Evolutionary conservation across 2,888 invertebrate genomes (phyloP), one percentile per base, ranked within the genome.

Genomic region (Ormia ochracea): DNA sequence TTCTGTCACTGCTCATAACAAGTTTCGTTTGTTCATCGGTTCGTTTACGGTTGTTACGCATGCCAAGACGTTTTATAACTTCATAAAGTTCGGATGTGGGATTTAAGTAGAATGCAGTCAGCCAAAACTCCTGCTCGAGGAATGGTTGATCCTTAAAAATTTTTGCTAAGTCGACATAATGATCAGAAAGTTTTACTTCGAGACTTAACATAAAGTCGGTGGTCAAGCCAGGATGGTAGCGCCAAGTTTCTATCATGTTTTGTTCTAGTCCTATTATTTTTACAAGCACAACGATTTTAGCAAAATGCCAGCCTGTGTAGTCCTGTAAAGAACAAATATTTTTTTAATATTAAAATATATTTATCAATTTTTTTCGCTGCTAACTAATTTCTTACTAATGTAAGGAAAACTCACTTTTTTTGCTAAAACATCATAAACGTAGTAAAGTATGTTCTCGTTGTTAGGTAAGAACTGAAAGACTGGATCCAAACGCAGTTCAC

Each of bases 61-160:
- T 85, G 7, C 86, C 86, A 59, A 88, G 85, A 2, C 86, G 86
- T n/a, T 84, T 85, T 0, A 88, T 85, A 12, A 84, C 84, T 21
- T 83, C 84, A 50, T 87, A 87, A 36, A 85, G 84, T 9, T 77
- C 81, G 1, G 82, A 41, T 7, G 83, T 86, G 1, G 88, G 88
- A 82, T 87, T 81, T 12, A 88, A 76, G 31, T 89, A 88, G 77
- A 89, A 88, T 0, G 89, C 86, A 0, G 89, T 88, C 0, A 88
- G 61, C 89, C 88, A 88, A 17, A 88, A 87, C 61, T 88, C 88
- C 1, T 89, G 88, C 52, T 89, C 88, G 79, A 88, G 83, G 58
- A 88, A 88, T 0, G 76, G 84, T 52, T 85, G 84, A 5, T 86
- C 87, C 3, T 83, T 80, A 14, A 88, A 88, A 1, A 87, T 84